Conservation (phyloP, 2,113 vertebrate genomes). For the Morphnarchus princeps region DNA sequence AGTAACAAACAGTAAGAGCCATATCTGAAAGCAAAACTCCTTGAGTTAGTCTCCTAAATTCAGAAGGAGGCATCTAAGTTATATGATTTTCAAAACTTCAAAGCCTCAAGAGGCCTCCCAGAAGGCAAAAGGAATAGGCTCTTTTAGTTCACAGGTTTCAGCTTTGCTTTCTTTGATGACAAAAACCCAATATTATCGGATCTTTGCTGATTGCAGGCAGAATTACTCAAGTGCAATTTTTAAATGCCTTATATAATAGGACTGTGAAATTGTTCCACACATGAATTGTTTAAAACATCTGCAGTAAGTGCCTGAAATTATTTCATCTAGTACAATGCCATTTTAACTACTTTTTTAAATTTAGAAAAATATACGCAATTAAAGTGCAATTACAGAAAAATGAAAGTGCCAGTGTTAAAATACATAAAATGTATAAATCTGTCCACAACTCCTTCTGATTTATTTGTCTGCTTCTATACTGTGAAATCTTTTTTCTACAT, state of each 20-base stretch:
- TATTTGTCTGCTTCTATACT: not conserved
- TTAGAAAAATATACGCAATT: conserved; percentile 74
- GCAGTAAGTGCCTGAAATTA: conserved; percentile 50
- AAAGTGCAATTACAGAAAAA: conserved; percentile 74
- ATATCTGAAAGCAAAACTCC: not conserved
- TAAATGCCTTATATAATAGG: conserved; percentile 58
- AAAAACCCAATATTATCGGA: not conserved
- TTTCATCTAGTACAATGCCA: conserved; percentile 51
- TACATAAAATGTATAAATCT: conserved; percentile 20
- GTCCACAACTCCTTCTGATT: not conserved
- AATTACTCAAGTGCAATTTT: conserved; percentile 50
- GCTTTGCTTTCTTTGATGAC: not conserved
- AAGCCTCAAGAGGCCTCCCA: not conserved
- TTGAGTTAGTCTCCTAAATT: not conserved
- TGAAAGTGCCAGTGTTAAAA: conserved; percentile 66
- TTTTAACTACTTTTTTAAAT: conserved; percentile 74
- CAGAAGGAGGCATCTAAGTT: not conserved
- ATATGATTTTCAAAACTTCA: not conserved
- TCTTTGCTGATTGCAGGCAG: conserved; percentile 29
- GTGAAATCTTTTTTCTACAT: not conserved
- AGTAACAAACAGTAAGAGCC: not conserved
- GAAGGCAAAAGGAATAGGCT: not conserved
- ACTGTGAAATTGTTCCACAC: conserved; percentile 67
- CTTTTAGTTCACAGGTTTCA: not conserved
- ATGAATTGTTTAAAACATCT: conserved; percentile 57